Evolutionary conservation across 2,113 vertebrate genomes (phyloP).

Genomic region (Lepus americanus): DNA sequence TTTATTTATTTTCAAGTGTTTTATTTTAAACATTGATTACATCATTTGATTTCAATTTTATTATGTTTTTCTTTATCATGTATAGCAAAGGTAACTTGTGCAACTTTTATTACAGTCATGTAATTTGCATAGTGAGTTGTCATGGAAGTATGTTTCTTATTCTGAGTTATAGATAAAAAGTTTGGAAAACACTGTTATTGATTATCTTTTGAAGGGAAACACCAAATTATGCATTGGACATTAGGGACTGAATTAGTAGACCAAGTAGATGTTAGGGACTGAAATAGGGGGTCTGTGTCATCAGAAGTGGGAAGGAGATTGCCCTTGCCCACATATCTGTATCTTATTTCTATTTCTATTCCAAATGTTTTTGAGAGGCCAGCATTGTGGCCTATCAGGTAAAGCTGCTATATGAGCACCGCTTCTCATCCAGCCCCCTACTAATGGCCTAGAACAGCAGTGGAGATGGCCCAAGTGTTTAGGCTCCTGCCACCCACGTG

Average conservation of each 20-base stretch:
- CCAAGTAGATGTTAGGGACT: neutral
- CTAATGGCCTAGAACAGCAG: too few species aligned
- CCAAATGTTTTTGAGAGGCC: neutral
- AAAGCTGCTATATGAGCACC: too few species aligned
- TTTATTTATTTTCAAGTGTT: neutral
- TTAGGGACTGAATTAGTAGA: neutral
- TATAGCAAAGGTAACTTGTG: neutral
- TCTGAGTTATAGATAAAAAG: neutral
- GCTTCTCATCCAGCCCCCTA: too few species aligned
- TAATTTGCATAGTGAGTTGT: neutral
- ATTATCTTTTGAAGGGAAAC: neutral
- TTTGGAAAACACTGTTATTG: slow-evolving; percentile 8
- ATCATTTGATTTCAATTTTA: neutral
- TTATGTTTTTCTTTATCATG: neutral
- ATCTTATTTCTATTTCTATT: neutral
- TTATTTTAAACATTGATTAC: slow-evolving; percentile 57
- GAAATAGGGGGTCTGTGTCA: neutral
- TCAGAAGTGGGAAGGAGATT: slow-evolving; percentile 9
- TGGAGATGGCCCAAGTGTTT: too few species aligned
- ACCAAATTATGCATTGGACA: neutral
- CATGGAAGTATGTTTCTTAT: neutral
- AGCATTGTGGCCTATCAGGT: too few species aligned
- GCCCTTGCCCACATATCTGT: neutral
- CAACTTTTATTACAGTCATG: neutral
- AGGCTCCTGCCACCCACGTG: too few species aligned